phyloP scores from a whole-genome alignment of 2,113 vertebrate genomes.

The Colinus virginianus region DNA sequence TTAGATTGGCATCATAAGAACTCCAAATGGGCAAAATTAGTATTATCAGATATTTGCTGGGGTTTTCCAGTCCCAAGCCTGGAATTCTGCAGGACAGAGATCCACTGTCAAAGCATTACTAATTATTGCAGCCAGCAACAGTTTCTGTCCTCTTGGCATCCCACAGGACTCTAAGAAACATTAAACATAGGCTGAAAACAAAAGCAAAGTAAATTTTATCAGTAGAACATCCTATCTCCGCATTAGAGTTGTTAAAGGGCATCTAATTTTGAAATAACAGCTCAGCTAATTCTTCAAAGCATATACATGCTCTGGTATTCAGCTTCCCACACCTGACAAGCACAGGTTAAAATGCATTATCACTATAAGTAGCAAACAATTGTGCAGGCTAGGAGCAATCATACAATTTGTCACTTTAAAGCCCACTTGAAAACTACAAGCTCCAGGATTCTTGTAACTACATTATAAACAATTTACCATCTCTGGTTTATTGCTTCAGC shows the following conservation, averaged over 20 bases:
- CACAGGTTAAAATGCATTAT: conserved; percentile 38
- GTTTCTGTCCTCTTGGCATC: neutral
- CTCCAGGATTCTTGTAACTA: neutral
- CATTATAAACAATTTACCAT: neutral
- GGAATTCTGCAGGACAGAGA: neutral
- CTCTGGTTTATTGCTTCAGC: neutral
- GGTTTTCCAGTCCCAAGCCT: neutral
- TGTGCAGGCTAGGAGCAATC: conserved; percentile 20
- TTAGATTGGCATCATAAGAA: neutral
- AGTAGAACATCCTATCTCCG: conserved; percentile 12
- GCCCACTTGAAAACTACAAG: conserved; percentile 20
- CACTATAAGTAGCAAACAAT: conserved; percentile 30
- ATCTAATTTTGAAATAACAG: conserved; percentile 26
- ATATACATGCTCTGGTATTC: neutral
- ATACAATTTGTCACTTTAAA: conserved; percentile 47
- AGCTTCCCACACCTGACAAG: conserved; percentile 59
- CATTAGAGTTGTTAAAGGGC: conserved; percentile 13
- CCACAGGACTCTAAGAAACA: neutral
- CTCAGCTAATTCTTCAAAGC: conserved; percentile 26
- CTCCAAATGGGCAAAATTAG: neutral
- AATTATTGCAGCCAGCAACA: neutral
- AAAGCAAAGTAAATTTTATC: neutral
- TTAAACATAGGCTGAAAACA: neutral
- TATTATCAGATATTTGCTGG: neutral
- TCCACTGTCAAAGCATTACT: neutral